Conservation (phyloP, 2,113 vertebrate genomes). For the Nerophis ophidion region DNA sequence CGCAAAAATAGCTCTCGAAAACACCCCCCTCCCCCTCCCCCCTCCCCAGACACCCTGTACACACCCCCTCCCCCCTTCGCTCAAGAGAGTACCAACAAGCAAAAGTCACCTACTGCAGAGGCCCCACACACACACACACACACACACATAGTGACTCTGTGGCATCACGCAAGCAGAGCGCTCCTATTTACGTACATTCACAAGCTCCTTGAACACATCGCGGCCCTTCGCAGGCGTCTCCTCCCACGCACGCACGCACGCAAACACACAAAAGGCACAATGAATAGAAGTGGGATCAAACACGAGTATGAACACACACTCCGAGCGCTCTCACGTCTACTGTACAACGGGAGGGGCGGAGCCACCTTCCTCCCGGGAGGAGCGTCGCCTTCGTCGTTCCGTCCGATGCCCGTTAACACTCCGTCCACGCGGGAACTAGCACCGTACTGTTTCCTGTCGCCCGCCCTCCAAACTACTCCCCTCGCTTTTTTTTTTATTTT, state of each 20-base stretch:
- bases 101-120: slow-evolving; percentile 82
- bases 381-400: slow-evolving; percentile 17
- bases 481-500: no score
- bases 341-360: slow-evolving; percentile 64
- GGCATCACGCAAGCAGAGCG: slow-evolving; percentile 94
- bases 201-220: slow-evolving; percentile 82
- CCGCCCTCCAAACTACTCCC: no score
- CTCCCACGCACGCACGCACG: slow-evolving; percentile 41
- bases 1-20: slow-evolving; percentile 61
- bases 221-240: slow-evolving; percentile 74
- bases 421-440: slow-evolving; percentile 52
- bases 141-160: slow-evolving; percentile 96
- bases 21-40: slow-evolving; percentile 37
- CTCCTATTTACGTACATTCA: slow-evolving; percentile 97
- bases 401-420: slow-evolving; percentile 28
- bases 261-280: slow-evolving; percentile 91
- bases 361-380: slow-evolving; percentile 27
- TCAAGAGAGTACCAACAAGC: slow-evolving; percentile 72
- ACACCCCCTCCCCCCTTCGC: no score
- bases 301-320: slow-evolving; percentile 87
- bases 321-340: slow-evolving; percentile 74
- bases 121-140: slow-evolving; percentile 52
- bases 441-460: slow-evolving; percentile 26
- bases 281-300: slow-evolving; percentile 95
- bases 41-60: background rate